phyloP scores from a whole-genome alignment of 2,888 invertebrate genomes.

The Megastigmus dorsalis region DNA sequence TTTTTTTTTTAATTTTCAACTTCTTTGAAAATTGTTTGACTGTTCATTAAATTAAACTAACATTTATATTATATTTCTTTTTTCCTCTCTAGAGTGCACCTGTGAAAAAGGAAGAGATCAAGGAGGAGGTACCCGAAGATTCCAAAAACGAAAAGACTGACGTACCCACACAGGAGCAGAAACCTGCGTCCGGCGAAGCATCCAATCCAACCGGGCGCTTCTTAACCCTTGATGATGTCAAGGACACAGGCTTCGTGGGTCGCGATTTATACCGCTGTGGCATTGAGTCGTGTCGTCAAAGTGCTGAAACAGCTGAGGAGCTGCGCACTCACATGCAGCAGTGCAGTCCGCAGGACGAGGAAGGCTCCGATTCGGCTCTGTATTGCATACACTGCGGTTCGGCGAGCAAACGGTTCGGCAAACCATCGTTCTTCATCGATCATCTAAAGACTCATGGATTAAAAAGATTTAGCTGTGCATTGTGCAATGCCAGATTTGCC shows the following conservation, averaged over 20 bases:
- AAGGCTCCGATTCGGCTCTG: slow-evolving; percentile 52
- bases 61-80: too few relatives aligned
- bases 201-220: slow-evolving; percentile 12
- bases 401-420: slow-evolving; percentile 75
- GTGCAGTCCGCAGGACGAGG: slow-evolving; percentile 67
- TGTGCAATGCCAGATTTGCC: slow-evolving; percentile 75
- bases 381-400: slow-evolving; percentile 75
- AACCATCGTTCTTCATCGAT: slow-evolving; percentile 74
- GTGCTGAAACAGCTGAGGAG: slow-evolving; percentile 65
- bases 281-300: slow-evolving; percentile 72
- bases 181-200: neutral
- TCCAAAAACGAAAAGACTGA: too few relatives aligned
- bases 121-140: neutral
- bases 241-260: slow-evolving; percentile 71
- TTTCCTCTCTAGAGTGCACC: too few relatives aligned
- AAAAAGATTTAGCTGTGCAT: slow-evolving; percentile 78
- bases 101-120: neutral
- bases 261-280: slow-evolving; percentile 77
- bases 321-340: slow-evolving; percentile 74
- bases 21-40: too few relatives aligned
- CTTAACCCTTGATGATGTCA: slow-evolving; percentile 67
- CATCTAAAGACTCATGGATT: slow-evolving; percentile 80
- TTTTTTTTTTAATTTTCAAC: too few relatives aligned
- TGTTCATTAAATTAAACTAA: too few relatives aligned
- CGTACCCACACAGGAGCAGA: too few relatives aligned